Evolutionary conservation across 2,888 invertebrate species (phyloP), one percentile per base, ranked within the genome.

Genomic region (Emmelina monodactyla): DNA sequence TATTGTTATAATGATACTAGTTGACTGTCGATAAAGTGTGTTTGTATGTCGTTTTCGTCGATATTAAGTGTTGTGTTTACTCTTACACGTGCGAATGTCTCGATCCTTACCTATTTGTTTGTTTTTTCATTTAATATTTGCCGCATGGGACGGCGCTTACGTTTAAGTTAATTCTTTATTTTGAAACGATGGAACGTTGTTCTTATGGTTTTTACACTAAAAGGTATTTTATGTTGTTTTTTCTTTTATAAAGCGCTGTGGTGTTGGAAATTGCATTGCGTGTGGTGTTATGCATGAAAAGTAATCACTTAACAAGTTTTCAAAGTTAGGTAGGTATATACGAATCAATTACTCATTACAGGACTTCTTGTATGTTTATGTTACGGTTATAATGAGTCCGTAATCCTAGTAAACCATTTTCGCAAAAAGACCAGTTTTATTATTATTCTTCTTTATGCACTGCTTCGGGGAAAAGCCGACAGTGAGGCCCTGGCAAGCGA

Each of bases 181-280:
- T 82, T 80, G 78, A 83, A 85, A 86, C 83, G 83, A 88, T 88
- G 88, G 88, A 88, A 86, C 87, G 87, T 83, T 85, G 87, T 83
- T 85, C 86, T 84, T 86, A 85, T 84, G 87, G 86, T 84, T 88
- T 88, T 85, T 87, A 85, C 85, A 87, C 87, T 72, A 88, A 88
- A 87, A 88, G 88, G 88, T 88, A 86, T 85, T 86, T 85, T 82
- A 76, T 78, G 72, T 73, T 70, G 61, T 73, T 76, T 69, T 78
- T 40, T 73, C 75, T 78, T 68, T 72, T 71, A 60, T 55, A 55
- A 65, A 72, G 72, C 66, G 65, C 66, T 58, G 51, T 58, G 59
- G 58, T 59, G 58, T 62, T 62, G 70, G 65, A 63, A 60, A 64
- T 55, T 73, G 72, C 62, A 58, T 59, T 65, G 69, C 70, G 73